Conservation (phyloP, 2,113 vertebrate genomes). For the Lanius ludovicianus region DNA sequence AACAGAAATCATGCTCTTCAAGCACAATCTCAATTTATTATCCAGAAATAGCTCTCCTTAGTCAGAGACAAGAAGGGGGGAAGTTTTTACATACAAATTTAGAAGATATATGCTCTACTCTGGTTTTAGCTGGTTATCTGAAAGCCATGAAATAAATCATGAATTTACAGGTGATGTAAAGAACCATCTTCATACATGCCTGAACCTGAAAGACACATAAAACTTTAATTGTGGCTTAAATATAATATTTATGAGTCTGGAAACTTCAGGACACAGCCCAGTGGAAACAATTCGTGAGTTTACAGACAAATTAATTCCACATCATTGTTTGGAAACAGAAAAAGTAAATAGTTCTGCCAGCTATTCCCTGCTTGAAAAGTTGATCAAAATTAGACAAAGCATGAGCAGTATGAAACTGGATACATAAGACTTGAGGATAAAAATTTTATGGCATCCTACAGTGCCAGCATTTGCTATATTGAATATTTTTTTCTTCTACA, state of each 20-base stretch:
- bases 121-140: not conserved
- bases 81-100: not conserved
- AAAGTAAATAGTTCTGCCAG: not conserved
- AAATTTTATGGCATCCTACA: not conserved
- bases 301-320: slow-evolving; percentile 17
- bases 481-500: not conserved
- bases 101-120: not conserved
- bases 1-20: not conserved
- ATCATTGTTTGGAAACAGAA: not conserved
- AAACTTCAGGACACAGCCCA: slow-evolving; percentile 11
- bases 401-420: not conserved
- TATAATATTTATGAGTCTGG: slow-evolving; percentile 4
- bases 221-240: not conserved
- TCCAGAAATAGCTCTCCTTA: not conserved
- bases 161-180: not conserved
- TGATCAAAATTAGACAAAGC: not conserved
- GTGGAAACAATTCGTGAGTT: not conserved
- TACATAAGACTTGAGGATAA: not conserved
- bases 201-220: slow-evolving; percentile 23
- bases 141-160: not conserved
- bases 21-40: not conserved
- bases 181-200: not conserved
- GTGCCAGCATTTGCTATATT: not conserved
- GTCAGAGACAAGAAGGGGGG: not conserved
- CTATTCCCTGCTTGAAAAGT: not conserved